A percentile compares a stretch with the other conserved stretches of the same genome.
Conservation (phyloP, 2,888 invertebrate species). For the Axea sp. region DNA sequence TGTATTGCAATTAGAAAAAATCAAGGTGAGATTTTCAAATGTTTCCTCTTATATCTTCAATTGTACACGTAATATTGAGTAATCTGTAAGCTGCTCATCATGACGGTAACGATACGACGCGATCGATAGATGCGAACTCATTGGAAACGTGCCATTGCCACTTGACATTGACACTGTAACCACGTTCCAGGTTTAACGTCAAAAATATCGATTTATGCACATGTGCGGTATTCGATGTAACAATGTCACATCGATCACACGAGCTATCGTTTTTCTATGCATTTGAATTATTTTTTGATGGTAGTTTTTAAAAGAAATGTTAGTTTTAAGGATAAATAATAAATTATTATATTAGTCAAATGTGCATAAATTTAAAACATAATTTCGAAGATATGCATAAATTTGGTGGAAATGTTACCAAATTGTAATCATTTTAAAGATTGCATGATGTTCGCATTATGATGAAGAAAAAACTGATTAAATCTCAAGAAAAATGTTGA, state of each 20-base stretch:
- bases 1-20: slow-evolving; percentile 78
- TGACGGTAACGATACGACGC: neutral
- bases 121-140: slow-evolving; percentile 62
- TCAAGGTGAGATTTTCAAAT: slow-evolving; percentile 73
- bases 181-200: slow-evolving; percentile 68
- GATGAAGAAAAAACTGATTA: too few species aligned
- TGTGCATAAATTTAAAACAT: too few species aligned
- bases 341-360: too few species aligned
- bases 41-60: neutral
- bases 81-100: neutral
- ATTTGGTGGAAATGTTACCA: too few species aligned
- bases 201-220: slow-evolving; percentile 61
- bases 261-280: neutral
- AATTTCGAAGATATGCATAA: too few species aligned
- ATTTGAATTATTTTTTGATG: neutral
- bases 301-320: neutral
- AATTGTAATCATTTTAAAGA: too few species aligned
- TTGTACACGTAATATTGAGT: slow-evolving; percentile 3
- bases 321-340: neutral
- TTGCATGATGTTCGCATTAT: too few species aligned
- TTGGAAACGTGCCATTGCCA: slow-evolving; percentile 71
- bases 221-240: neutral
- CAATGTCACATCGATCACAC: slow-evolving; percentile 25
- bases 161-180: slow-evolving; percentile 70
- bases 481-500: too few species aligned